These are phyloP conservation scores for Timema podura DNA, from an alignment of 2,888 invertebrate genomes.

Conservation along the genomic window DNA sequence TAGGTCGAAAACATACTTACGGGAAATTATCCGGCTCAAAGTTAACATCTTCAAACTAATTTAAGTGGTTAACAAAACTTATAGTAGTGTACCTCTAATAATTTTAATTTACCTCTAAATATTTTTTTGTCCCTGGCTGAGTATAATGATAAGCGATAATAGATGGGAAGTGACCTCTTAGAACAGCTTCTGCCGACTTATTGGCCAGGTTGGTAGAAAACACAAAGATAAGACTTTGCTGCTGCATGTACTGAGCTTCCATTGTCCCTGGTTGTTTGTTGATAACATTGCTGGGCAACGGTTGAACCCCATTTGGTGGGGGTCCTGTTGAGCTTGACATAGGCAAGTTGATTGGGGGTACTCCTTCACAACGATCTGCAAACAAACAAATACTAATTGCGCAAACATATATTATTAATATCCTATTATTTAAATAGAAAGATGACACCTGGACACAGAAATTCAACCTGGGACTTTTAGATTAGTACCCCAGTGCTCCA, in stretches of 20 bases:
- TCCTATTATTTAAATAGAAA: no score
- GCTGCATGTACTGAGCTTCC: constrained; percentile 87
- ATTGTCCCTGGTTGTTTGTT: constrained; percentile 72
- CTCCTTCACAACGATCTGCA: constrained; percentile 26
- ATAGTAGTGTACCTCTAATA: neutral
- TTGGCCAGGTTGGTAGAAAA: constrained; percentile 93
- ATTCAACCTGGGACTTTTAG: no score
- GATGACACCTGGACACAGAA: no score
- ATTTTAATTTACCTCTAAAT: constrained; percentile 68
- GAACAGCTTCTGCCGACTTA: constrained; percentile 88
- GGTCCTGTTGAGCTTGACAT: constrained; percentile 31
- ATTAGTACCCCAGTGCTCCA: no score
- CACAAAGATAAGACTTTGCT: constrained; percentile 97
- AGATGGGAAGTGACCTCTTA: constrained; percentile 83
- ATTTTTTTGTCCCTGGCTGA: constrained; percentile 91
- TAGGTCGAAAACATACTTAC: no score
- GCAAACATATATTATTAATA: no score
- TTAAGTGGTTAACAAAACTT: neutral
- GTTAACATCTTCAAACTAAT: no score
- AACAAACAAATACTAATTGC: no score
- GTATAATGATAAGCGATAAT: constrained; percentile 95
- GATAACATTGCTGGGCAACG: constrained; percentile 71
- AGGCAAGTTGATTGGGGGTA: constrained; percentile 16
- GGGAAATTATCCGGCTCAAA: no score
- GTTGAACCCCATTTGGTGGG: constrained; percentile 54